phyloP scores from a whole-genome alignment of 2,797 vertebrate genomes.

The Poecilia gillii region DNA sequence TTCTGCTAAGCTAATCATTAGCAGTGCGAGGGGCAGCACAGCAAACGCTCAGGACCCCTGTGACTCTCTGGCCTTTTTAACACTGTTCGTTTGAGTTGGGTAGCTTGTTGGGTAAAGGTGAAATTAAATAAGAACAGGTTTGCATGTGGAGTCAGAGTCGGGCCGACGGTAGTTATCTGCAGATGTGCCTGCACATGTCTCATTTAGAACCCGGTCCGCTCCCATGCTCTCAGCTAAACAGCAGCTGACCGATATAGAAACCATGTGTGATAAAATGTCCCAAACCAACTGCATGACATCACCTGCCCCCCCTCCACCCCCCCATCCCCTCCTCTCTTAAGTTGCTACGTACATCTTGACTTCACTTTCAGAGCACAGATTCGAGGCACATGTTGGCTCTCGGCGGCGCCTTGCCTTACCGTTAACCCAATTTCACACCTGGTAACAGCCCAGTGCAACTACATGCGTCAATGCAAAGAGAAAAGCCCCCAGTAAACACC shows the following conservation, averaged over 20 bases:
- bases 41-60: neutral
- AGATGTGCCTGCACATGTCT: constrained; percentile 41
- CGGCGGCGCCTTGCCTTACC: constrained; percentile 23
- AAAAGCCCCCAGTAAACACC: constrained; percentile 20
- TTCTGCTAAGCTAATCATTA: neutral
- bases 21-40: neutral
- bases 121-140: constrained; percentile 9
- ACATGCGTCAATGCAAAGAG: constrained; percentile 41
- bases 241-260: constrained; percentile 54
- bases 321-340: neutral
- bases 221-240: constrained; percentile 39
- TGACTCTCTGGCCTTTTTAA: neutral
- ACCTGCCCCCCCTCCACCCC: constrained; percentile 14
- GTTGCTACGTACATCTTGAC: constrained; percentile 23
- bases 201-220: constrained; percentile 20
- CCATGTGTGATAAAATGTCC: constrained; percentile 67
- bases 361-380: constrained; percentile 20
- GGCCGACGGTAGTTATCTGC: constrained; percentile 25
- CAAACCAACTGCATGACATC: constrained; percentile 61
- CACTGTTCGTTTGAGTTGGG: neutral
- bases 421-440: constrained; percentile 55
- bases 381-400: constrained; percentile 37
- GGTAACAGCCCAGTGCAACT: constrained; percentile 32
- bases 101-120: neutral
- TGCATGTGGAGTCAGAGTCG: constrained; percentile 5